A percentile compares a stretch with the other conserved stretches of the same genome.
Evolutionary conservation across 1,140 invertebrate genomes (phyloP).

Genomic region (Gonatopus flavifemur): DNA sequence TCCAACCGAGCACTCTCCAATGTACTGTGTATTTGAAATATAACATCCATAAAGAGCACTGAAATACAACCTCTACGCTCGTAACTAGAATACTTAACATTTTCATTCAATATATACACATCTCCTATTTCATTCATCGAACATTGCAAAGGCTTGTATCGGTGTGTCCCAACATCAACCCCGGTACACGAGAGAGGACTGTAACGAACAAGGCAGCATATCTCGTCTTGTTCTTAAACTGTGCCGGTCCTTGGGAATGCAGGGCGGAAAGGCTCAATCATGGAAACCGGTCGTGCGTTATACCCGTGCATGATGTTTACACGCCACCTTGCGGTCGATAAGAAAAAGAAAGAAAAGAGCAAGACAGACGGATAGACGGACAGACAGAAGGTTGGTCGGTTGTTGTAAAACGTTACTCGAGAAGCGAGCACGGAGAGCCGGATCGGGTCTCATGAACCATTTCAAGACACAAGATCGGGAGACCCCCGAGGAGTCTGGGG

Average conservation of each 20-base stretch:
- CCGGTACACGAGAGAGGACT: too few species aligned
- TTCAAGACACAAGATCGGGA: slow-evolving; percentile 33
- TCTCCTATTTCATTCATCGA: too few species aligned
- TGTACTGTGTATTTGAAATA: too few species aligned
- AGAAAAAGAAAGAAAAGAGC: slow-evolving; percentile 10
- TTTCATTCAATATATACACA: too few species aligned
- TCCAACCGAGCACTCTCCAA: too few species aligned
- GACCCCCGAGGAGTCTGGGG: slow-evolving; percentile 2
- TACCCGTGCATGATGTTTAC: slow-evolving; percentile 24
- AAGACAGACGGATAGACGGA: slow-evolving; percentile 1
- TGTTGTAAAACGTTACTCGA: slow-evolving; percentile 33
- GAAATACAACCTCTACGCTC: too few species aligned
- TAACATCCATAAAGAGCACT: too few species aligned
- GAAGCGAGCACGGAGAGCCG: slow-evolving; percentile 31
- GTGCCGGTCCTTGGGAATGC: slow-evolving; percentile 20
- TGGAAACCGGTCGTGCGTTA: slow-evolving; percentile 25
- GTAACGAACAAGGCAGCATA: slow-evolving; percentile 15
- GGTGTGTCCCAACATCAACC: too few species aligned
- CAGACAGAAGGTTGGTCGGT: too few species aligned
- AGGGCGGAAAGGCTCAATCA: slow-evolving; percentile 19
- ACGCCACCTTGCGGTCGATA: slow-evolving; percentile 24
- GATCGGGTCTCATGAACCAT: slow-evolving; percentile 34
- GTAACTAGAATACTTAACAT: too few species aligned
- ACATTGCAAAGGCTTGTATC: too few species aligned
- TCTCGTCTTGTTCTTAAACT: too few species aligned